Conservation (phyloP, 1,140 invertebrate species). For the Zaprionus inermis region DNA sequence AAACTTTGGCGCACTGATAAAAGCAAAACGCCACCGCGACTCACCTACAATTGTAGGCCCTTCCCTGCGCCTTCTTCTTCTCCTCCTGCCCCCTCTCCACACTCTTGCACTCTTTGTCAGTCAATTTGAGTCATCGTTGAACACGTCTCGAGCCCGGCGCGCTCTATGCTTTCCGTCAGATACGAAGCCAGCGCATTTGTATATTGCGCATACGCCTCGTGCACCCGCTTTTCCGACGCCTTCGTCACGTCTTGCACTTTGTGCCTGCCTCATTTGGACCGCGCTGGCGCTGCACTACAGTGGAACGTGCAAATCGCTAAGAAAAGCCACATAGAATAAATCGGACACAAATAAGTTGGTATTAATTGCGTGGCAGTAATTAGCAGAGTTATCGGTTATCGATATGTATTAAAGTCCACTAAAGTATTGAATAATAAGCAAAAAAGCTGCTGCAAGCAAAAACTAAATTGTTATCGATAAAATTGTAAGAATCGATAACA, state of each 20-base stretch:
- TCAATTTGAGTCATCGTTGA: slow-evolving; percentile 48
- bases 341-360: neutral
- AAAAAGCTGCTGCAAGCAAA: neutral
- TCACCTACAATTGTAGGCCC: slow-evolving; percentile 16
- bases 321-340: slow-evolving; percentile 26
- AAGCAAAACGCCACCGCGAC: slow-evolving; percentile 12
- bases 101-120: slow-evolving; percentile 20
- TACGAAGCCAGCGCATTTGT: slow-evolving; percentile 30
- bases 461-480: neutral
- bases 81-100: neutral
- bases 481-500: neutral
- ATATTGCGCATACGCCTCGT: slow-evolving; percentile 69
- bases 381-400: neutral
- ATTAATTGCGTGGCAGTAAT: neutral
- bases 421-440: neutral
- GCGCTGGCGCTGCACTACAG: slow-evolving; percentile 16
- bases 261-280: slow-evolving; percentile 43
- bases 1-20: slow-evolving; percentile 79
- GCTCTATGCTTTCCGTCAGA: slow-evolving; percentile 43
- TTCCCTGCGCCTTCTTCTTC: neutral
- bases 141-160: slow-evolving; percentile 43
- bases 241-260: slow-evolving; percentile 66
- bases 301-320: slow-evolving; percentile 44
- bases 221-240: slow-evolving; percentile 30
- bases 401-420: neutral